phyloP scores from a whole-genome alignment of 2,797 vertebrate genomes.

The Hozukius guyotensis region DNA sequence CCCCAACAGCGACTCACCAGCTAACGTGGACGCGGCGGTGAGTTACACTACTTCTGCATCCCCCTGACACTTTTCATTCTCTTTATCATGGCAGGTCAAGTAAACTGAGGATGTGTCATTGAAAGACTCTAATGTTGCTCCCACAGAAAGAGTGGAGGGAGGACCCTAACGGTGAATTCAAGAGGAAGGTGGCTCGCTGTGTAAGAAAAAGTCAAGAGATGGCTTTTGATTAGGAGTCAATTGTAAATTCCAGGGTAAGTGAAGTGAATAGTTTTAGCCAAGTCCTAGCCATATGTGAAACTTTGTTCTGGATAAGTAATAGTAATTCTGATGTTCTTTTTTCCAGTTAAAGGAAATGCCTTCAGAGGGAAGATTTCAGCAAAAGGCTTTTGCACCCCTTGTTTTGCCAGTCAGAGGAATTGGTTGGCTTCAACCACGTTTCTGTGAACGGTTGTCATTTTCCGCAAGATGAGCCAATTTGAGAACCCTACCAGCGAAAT shows the following conservation, averaged over 20 bases:
- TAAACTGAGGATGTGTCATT: not conserved
- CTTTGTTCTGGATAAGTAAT: not conserved
- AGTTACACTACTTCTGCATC: constrained; percentile 54
- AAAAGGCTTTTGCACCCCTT: constrained; percentile 81
- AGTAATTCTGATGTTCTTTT: not conserved
- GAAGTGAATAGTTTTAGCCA: not conserved
- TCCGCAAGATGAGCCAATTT: constrained; percentile 80
- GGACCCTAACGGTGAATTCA: constrained; percentile 87
- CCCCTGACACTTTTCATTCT: not conserved
- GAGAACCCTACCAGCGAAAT: constrained; percentile 81
- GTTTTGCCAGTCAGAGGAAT: constrained; percentile 82
- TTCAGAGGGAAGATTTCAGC: constrained; percentile 76
- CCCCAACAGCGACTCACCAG: constrained; percentile 98
- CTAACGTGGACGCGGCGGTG: constrained; percentile 98
- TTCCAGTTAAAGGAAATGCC: constrained; percentile 77
- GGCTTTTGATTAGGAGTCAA: constrained; percentile 81
- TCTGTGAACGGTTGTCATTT: constrained; percentile 73
- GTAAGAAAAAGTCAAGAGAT: constrained; percentile 90
- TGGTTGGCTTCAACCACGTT: constrained; percentile 72
- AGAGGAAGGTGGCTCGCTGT: constrained; percentile 86
- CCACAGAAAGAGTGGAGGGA: constrained; percentile 87
- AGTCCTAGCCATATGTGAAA: not conserved
- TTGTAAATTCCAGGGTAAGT: constrained; percentile 78
- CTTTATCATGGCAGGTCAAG: not conserved
- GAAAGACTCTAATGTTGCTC: constrained; percentile 3